Conservation (phyloP, 2,113 vertebrate genomes). For the Phrynosoma blainvillii region DNA sequence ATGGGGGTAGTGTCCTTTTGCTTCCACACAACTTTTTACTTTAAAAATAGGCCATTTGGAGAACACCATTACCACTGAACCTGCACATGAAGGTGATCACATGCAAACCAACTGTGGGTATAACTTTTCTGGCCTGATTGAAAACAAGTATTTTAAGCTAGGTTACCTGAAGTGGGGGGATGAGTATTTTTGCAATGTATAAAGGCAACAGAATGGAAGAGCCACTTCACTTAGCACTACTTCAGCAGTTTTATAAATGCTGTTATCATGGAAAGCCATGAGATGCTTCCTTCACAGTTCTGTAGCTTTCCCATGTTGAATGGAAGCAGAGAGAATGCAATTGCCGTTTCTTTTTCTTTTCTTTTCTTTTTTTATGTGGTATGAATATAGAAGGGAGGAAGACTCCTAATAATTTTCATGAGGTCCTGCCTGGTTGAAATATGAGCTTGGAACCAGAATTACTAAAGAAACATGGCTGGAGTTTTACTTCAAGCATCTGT, state of each 20-base stretch:
- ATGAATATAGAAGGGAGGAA: neutral
- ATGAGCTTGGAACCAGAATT: neutral
- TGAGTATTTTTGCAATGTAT: neutral
- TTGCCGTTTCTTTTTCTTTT: conserved; percentile 23
- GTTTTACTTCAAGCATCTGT: neutral
- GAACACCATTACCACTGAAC: neutral
- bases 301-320: conserved; percentile 39
- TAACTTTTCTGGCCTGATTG: neutral
- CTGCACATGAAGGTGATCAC: neutral
- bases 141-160: neutral
- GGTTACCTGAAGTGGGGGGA: neutral
- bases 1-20: neutral
- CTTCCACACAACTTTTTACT: neutral
- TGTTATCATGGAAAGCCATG: neutral
- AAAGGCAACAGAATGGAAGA: conserved; percentile 11
- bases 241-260: neutral
- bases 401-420: fast-evolving
- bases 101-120: neutral
- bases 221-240: neutral
- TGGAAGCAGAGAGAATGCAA: conserved; percentile 27
- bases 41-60: neutral
- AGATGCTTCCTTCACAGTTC: conserved; percentile 29
- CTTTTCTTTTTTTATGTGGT: neutral
- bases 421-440: neutral
- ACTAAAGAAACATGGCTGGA: neutral